Base-by-base conservation (phyloP, 1,140 invertebrate genomes). In the Hirudo medicinalis region DNA sequence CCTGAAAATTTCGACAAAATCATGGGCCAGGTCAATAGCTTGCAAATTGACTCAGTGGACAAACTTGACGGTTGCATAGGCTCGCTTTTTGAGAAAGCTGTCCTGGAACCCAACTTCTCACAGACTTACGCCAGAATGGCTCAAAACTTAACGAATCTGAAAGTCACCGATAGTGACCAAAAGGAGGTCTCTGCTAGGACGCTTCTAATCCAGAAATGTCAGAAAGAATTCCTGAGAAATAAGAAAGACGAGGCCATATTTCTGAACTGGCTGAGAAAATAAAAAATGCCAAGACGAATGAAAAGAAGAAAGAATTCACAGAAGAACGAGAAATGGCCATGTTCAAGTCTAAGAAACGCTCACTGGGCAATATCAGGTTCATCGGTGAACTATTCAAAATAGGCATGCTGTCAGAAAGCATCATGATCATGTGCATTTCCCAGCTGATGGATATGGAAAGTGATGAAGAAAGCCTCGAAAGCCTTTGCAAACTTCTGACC, bases 331-430 rank as follows among this genome's bases (percentile, higher is more conserved):
- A 69, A 72, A 89, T 91, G 77, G 87, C 89, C 73, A 88, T 91
- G 76, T 85, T 88, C 32, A 86, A 86, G 77, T 84, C 90, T 69
- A 86, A 91, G 73, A 85, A 89, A 77, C 87, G 90, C 79, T 91
- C 90, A 29, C 87, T 93, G 66, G 91, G 91, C 76, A 92, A 91
- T 79, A 90, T 92, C 70, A 85, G 89, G 74, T 88, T 91, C 83
- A 87, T 90, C 84, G 92, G 91, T 73, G 94, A 97, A 84, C 83
- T 97, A 13, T 97, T 90, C 78, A 97, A 94, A 82, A 86, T 92
- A 76, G 87, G 88, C 73, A 94, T 97, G 88, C 82, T 97, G 32
- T 93, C 89, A 0, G 85, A 86, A 0, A 89, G 88, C 76, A 96
- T 96, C 75, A 97, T 97, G 89, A 86, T 89, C 74, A 85, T 87